Evolutionary conservation across 2,113 vertebrate genomes (phyloP).

Genomic region (Cyanocitta stelleri): DNA sequence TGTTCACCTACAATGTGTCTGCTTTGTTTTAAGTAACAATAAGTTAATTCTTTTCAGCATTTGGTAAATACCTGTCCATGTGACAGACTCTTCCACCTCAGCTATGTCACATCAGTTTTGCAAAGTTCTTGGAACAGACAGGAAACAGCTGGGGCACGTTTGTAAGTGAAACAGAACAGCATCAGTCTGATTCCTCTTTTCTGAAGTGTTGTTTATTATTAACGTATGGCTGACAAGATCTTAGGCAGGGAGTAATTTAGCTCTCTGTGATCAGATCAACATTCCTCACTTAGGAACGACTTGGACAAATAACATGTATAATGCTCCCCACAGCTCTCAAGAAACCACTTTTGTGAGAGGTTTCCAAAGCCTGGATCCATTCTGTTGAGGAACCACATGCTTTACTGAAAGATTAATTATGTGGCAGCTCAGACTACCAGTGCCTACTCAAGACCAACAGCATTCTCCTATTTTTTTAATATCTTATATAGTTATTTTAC

Average conservation of each 20-base stretch:
- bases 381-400: background rate
- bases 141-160: background rate
- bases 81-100: background rate
- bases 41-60: background rate
- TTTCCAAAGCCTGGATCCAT: background rate
- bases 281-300: background rate
- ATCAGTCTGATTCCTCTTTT: background rate
- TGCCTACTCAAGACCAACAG: background rate
- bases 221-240: fast-evolving
- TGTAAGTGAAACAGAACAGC: background rate
- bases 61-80: background rate
- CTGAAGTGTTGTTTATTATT: background rate
- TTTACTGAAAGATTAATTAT: background rate
- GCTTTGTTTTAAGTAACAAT: background rate
- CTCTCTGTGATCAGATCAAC: background rate
- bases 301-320: fast-evolving
- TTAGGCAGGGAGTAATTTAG: background rate
- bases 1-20: background rate
- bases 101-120: background rate
- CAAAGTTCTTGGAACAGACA: background rate
- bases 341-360: background rate
- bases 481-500: background rate
- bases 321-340: background rate
- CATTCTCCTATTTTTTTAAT: background rate
- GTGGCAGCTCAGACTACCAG: background rate